phyloP scores from a whole-genome alignment of 1,140 invertebrate genomes.

The Macrobrachium rosenbergii region DNA sequence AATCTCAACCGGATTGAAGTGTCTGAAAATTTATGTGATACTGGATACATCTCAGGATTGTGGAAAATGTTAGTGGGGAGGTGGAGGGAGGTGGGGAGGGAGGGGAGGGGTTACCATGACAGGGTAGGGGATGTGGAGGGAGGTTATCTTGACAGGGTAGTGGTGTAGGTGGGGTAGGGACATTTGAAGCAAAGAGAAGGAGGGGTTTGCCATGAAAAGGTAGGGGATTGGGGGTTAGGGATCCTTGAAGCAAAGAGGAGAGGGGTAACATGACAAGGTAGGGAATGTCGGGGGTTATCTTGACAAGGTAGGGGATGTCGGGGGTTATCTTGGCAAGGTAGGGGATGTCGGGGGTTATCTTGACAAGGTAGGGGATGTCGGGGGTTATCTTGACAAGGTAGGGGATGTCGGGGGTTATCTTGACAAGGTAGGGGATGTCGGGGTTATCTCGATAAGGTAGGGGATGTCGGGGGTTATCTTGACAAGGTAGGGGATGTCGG shows the following conservation, averaged over 20 bases:
- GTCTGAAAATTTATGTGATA: no score
- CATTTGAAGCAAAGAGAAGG: background rate
- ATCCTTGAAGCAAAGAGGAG: no score
- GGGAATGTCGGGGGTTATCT: background rate
- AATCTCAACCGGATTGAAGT: background rate
- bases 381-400: no score
- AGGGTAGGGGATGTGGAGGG: conserved; percentile 7
- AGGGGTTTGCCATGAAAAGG: background rate
- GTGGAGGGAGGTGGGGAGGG: conserved; percentile 20
- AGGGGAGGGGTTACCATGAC: conserved; percentile 1
- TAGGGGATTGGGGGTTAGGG: background rate
- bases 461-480: background rate
- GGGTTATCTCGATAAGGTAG: no score
- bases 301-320: background rate
- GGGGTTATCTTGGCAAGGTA: no score
- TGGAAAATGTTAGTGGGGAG: background rate
- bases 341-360: background rate
- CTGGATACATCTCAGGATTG: no score
- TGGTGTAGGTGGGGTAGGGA: background rate
- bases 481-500: conserved; percentile 8
- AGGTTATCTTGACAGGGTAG: conserved; percentile 7
- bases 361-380: no score
- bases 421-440: no score
- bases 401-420: no score
- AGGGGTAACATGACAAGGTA: background rate